A percentile compares a stretch with the other conserved stretches of the same genome.
Conservation (phyloP, 1,140 invertebrate genomes). For the Ridgeia piscesae region DNA sequence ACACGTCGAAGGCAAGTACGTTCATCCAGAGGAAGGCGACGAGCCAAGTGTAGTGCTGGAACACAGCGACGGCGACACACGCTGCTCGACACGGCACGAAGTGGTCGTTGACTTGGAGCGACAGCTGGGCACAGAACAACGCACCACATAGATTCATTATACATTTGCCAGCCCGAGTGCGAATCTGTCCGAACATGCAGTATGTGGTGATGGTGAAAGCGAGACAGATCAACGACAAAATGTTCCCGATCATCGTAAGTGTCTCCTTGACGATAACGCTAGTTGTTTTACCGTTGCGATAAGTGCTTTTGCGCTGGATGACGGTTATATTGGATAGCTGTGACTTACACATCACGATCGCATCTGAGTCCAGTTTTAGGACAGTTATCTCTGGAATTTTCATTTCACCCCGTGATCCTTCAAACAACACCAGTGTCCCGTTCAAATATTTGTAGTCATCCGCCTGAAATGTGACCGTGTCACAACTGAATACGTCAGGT, state of each 20-base stretch:
- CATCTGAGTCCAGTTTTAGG: not conserved
- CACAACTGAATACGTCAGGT: not conserved
- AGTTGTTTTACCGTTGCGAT: not conserved
- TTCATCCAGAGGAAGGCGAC: conserved; percentile 65
- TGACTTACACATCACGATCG: not conserved
- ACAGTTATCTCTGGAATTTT: not conserved
- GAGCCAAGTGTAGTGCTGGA: conserved; percentile 62
- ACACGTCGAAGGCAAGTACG: conserved; percentile 64
- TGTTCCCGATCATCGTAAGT: conserved; percentile 33
- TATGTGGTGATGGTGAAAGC: conserved; percentile 51
- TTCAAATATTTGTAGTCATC: not conserved
- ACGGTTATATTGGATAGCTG: not conserved
- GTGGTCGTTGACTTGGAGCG: conserved; percentile 54
- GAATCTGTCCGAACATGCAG: conserved; percentile 50
- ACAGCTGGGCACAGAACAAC: conserved; percentile 57
- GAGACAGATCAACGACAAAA: conserved; percentile 38
- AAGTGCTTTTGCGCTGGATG: not conserved
- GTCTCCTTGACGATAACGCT: not conserved
- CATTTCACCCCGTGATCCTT: not conserved
- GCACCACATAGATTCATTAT: conserved; percentile 57
- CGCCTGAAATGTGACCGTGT: not conserved
- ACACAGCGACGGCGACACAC: conserved; percentile 52
- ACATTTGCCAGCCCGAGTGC: conserved; percentile 61
- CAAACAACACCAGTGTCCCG: not conserved
- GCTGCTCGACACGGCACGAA: not conserved